Percentiles rank a stretch among this genome's conserved stretches.
These are phyloP conservation scores for Tribolium madens DNA, from an alignment of 1,140 invertebrate species.

Conservation along the genomic window DNA sequence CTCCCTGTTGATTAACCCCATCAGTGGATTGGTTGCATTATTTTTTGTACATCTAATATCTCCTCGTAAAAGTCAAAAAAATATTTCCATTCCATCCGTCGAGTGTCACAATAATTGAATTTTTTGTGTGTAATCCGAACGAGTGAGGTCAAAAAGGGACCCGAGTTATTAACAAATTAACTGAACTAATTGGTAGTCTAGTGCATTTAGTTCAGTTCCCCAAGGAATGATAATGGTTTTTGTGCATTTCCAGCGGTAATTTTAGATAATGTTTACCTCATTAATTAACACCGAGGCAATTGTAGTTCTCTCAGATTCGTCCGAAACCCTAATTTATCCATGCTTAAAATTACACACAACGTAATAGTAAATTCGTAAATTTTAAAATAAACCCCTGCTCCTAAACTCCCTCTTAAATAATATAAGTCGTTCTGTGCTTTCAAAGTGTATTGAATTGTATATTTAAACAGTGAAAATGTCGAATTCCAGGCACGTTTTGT, in stretches of 20 bases:
- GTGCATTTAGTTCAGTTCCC: conserved; percentile 39
- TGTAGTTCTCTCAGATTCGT: background rate
- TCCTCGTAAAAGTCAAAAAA: too few relatives aligned
- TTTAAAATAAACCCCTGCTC: conserved; percentile 34
- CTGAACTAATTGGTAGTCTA: conserved; percentile 35
- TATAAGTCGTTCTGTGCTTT: conserved; percentile 17
- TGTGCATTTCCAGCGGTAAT: conserved; percentile 42
- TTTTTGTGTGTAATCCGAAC: conserved; percentile 40
- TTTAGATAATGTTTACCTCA: conserved; percentile 46
- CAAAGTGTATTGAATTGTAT: conserved; percentile 47
- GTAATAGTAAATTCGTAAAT: conserved; percentile 33
- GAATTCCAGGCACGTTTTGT: conserved; percentile 48
- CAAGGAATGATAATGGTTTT: conserved; percentile 45
- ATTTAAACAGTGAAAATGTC: conserved; percentile 47
- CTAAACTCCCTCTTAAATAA: conserved; percentile 28
- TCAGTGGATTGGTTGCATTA: background rate
- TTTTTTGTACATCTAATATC: conserved; percentile 10
- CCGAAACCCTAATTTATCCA: conserved; percentile 5
- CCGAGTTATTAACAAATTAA: conserved; percentile 48
- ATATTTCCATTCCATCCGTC: conserved; percentile 6
- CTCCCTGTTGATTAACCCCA: background rate
- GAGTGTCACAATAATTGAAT: conserved; percentile 40
- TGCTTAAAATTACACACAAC: conserved; percentile 19
- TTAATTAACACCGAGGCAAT: conserved; percentile 34
- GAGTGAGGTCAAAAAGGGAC: conserved; percentile 38